Percentiles rank a stretch among this genome's conserved stretches.
Evolutionary conservation across 2,797 vertebrate species (phyloP).

Genomic region (Gymnoscopelus braueri): DNA sequence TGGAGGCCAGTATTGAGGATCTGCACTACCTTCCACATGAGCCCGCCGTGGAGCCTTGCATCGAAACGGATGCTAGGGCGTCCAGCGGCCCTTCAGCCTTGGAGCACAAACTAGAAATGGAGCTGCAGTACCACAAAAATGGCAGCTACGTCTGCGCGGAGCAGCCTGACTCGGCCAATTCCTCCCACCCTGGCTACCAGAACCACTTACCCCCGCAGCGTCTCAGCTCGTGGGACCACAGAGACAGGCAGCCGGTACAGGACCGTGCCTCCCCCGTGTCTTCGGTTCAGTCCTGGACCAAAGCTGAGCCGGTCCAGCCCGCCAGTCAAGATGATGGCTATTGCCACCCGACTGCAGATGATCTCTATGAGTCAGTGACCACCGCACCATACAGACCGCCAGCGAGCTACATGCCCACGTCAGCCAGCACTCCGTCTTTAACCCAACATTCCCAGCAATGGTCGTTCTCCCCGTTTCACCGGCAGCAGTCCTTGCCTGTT

Average conservation of each 20-base stretch:
- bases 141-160: slow-evolving; percentile 83
- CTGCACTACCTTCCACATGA: slow-evolving; percentile 36
- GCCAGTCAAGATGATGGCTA: slow-evolving; percentile 33
- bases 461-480: slow-evolving; percentile 43
- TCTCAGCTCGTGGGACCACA: background rate
- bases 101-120: slow-evolving; percentile 86
- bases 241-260: slow-evolving; percentile 33
- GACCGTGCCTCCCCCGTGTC: slow-evolving; percentile 48
- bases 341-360: background rate
- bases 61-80: slow-evolving; percentile 63
- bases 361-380: slow-evolving; percentile 29
- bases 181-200: background rate
- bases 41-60: slow-evolving; percentile 33
- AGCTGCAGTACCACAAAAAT: slow-evolving; percentile 85
- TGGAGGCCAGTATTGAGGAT: slow-evolving; percentile 84
- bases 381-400: background rate
- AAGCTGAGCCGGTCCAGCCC: slow-evolving; percentile 52
- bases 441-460: slow-evolving; percentile 43
- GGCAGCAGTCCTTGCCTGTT: slow-evolving; percentile 69
- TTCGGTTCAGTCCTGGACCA: slow-evolving; percentile 79
- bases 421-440: slow-evolving; percentile 54
- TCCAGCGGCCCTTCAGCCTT: slow-evolving; percentile 47
- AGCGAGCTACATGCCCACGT: slow-evolving; percentile 16
- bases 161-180: slow-evolving; percentile 36
- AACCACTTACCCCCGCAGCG: slow-evolving; percentile 26